Evolutionary conservation across 2,113 vertebrate species (phyloP), one percentile per base, ranked within the genome.

Genomic region (Dipodomys ordii): DNA sequence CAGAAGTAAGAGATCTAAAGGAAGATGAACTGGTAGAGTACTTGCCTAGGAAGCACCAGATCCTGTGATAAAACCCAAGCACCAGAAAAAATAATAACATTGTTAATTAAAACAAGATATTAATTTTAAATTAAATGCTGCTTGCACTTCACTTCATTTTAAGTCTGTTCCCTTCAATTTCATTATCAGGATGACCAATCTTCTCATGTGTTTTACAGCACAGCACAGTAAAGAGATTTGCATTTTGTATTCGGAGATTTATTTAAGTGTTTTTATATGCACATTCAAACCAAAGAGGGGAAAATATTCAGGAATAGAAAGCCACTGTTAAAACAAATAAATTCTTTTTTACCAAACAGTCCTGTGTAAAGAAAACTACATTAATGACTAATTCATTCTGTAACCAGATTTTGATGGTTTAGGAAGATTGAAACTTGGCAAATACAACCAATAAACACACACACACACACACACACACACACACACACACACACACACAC

Each of bases 171-270:
- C 25, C n/a, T 78, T 28, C 10, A 68, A 62, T 96, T 94, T 92
- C 62, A 88, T 88, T 92, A 10, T 57, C 15, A 57, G 7, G 91
- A 62, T 72, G 3, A 85, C 22, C 7, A 49, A 89, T 93, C 23
- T 87, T 67, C 77, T 93, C 69, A 35, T 67, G n/a, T 83, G 28
- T 83, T 92, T 92, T 93, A 62, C 84, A 95, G 35, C 44, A 86
- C 72, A 49, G 39, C 32, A 77, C 68, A 88, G 82, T 83, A 87
- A 93, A 94, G 65, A 95, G 79, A 86, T 90, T 95, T 95, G 87
- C 67, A 84, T 93, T 96, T 95, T 69, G 84, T 93, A 39, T 78
- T 92, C 49, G 89, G 76, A 96, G 84, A 87, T 72, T 96, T 96
- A 93, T 93, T n/a, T 93, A 85, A 39, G 39, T 39, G 65, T 92